Evolutionary conservation across 2,888 invertebrate genomes (phyloP), one percentile per base, ranked within the genome.

Genomic region (Ormyrus pomaceus): DNA sequence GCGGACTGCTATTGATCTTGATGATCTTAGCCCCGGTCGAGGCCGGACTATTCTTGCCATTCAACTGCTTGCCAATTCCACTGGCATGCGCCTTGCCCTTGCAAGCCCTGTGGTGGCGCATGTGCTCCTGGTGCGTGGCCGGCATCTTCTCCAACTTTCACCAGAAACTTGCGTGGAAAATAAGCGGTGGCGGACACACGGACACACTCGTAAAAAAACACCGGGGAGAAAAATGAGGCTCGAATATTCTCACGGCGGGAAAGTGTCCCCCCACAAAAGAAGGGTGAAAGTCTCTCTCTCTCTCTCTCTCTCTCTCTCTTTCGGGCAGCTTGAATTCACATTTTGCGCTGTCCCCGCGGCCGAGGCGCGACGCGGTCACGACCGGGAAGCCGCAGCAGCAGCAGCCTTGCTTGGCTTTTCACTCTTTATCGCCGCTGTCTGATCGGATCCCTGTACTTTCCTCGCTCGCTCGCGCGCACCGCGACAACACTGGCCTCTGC

Each of bases 21-120:
- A 76, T 68, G 46, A 80, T 71, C 51, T 71, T 75, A 0, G 75
- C 19, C 0, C 13, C 11, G 4, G 62, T 6, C 1, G 74, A 64
- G 9, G 9, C 66, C 13, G 77, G 77, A 1, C 8, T 48, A 59
- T 46, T 48, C 59, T 80, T 82, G 13, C 51, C 56, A 13, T 58
- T 65, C 50, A 79, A 76, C 45, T 77, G 91, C 84, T 94, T 94
- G 5, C 91, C 90, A 85, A 94, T 94, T 69, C 95, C 95, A 84
- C 94, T 93, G 10, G 95, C 96, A 88, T 96, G 96, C 0, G 95
- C 94, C 86, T 94, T 94, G 51, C 96, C 96, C 53, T 94, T 95
- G 89, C 96, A 96, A 74, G 94, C 94, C 86, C 93, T 94, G 88
- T 96, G 96, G 80, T 93, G 93, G 87, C 93, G 93, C 84, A 92